Evolutionary conservation across 2,888 invertebrate genomes (phyloP).

Genomic region (Hypomecis atomaria): DNA sequence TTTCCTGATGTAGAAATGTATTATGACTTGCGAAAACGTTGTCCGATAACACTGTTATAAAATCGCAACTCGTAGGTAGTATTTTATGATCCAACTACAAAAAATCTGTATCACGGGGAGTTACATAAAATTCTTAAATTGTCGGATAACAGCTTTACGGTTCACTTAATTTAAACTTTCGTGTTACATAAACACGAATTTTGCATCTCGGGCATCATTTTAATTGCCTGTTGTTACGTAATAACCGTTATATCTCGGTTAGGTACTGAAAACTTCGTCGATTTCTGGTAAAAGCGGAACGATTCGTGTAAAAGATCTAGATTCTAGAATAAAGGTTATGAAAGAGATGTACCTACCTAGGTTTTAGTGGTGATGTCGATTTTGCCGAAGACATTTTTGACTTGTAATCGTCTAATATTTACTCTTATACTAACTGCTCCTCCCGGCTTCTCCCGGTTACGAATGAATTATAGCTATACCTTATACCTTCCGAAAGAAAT

Average conservation of each 20-base stretch:
- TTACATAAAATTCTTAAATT: slow-evolving; percentile 13
- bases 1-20: too few relatives aligned
- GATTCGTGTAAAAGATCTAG: slow-evolving; percentile 6
- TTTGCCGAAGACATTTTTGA: too few relatives aligned
- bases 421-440: too few relatives aligned
- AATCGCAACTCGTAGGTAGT: too few relatives aligned
- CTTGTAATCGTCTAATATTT: too few relatives aligned
- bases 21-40: too few relatives aligned
- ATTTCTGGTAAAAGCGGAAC: slow-evolving; percentile 14
- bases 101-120: neutral
- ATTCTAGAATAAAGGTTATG: neutral
- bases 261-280: neutral
- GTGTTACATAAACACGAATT: slow-evolving; percentile 29
- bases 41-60: too few relatives aligned
- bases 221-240: slow-evolving; percentile 7
- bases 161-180: slow-evolving; percentile 27
- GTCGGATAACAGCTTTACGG: slow-evolving; percentile 24
- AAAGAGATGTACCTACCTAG: neutral
- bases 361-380: neutral
- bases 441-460: too few relatives aligned
- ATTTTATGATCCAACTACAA: neutral
- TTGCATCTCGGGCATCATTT: slow-evolving; percentile 15
- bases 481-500: too few relatives aligned
- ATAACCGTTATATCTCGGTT: neutral
- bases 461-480: too few relatives aligned